Conservation (phyloP, 2,888 invertebrate species). For the Spilosoma lubricipeda region DNA sequence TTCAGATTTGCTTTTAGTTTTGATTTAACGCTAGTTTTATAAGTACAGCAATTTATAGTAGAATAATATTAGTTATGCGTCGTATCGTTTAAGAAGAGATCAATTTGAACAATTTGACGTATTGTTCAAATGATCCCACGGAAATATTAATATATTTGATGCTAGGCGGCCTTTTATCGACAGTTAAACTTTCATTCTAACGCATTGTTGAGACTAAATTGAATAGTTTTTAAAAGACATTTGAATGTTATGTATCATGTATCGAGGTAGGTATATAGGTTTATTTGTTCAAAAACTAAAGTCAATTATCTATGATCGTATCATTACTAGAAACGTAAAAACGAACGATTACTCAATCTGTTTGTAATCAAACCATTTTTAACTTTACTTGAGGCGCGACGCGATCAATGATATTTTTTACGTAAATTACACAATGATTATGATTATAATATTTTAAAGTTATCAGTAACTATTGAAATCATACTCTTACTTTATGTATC, state of each 20-base stretch:
- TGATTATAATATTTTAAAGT: no score
- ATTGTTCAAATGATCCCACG: background rate
- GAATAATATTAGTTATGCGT: background rate
- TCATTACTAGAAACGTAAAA: background rate
- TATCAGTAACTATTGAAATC: background rate
- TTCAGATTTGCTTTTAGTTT: constrained; percentile 11
- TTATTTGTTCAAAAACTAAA: no score
- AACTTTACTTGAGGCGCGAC: background rate
- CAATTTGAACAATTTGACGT: background rate
- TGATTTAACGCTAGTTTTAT: background rate
- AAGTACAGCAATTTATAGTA: background rate
- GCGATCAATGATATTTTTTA: no score
- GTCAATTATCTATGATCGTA: background rate
- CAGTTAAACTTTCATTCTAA: background rate
- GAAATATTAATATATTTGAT: background rate
- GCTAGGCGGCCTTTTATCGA: background rate
- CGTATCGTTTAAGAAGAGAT: background rate
- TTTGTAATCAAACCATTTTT: background rate
- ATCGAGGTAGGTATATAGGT: no score
- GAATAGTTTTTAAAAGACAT: background rate
- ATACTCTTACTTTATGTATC: background rate
- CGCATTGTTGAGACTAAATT: background rate
- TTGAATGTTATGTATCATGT: no score
- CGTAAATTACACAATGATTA: no score
- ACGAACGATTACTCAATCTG: background rate